Conservation (phyloP, 2,113 vertebrate species). For the Platichthys stellatus region DNA sequence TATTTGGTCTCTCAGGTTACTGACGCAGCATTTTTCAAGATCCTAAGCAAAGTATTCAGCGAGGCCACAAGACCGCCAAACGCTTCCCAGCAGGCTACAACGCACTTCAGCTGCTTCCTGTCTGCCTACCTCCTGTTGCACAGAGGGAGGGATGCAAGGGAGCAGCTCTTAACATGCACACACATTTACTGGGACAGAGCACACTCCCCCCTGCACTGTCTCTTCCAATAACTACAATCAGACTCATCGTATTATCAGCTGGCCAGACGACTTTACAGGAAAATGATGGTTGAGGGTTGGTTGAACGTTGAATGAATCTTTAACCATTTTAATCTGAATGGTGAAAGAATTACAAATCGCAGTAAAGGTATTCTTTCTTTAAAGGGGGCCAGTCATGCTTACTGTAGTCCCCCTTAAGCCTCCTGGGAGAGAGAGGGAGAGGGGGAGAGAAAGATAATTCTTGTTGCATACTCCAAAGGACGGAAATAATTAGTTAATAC, state of each 20-base stretch:
- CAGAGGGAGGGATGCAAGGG: constrained; percentile 56
- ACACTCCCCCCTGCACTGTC: constrained; percentile 21
- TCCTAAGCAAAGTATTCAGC: constrained; percentile 38
- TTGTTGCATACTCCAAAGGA: constrained; percentile 65
- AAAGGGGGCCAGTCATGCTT: constrained; percentile 62
- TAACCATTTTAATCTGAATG: constrained; percentile 15
- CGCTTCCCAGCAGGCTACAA: constrained; percentile 65
- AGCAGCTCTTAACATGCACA: constrained; percentile 40
- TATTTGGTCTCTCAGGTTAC: constrained; percentile 18
- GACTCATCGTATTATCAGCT: constrained; percentile 10
- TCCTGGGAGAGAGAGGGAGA: constrained; percentile 67
- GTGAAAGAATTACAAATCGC: constrained; percentile 31
- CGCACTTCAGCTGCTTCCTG: constrained; percentile 72
- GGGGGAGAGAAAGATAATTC: constrained; percentile 66
- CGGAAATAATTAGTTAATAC: constrained; percentile 78
- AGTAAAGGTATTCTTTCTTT: constrained; percentile 39
- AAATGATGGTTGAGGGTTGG: neutral
- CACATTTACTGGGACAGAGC: constrained; percentile 30
- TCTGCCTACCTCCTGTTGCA: constrained; percentile 75
- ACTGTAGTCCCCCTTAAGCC: constrained; percentile 66
- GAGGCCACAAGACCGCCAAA: constrained; percentile 53
- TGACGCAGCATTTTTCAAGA: constrained; percentile 46
- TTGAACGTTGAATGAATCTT: constrained; percentile 8
- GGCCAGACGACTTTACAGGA: neutral
- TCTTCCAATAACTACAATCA: constrained; percentile 4